Evolutionary conservation across 92 coral and sea anemone species (phyloP), one percentile per base, ranked within the genome.

Genomic region (Palythoa caribaeorum): DNA sequence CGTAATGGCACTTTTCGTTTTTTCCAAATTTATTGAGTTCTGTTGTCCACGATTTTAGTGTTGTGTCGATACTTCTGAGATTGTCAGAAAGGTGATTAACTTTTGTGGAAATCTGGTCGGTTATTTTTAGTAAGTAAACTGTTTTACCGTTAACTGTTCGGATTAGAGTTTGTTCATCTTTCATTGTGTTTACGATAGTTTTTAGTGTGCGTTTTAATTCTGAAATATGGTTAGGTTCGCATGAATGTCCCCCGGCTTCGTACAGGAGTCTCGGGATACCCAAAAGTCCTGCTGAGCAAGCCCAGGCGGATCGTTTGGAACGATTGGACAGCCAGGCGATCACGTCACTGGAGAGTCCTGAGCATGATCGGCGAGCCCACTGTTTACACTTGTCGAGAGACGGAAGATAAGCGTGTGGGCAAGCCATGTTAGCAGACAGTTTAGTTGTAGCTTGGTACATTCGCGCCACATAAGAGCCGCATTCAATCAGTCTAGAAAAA

Each of bases 31-130:
- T 14, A 12, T 83, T 83, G 0, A 91, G 35, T 15, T 87, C 68
- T 3, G 9, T 28, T 28, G 28, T 28, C 28, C 28, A 28, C 10
- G 5, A 3, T 21, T 44, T 9, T 28, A 90, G 86, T 5, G 87
- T 79, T 2, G 44, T 53, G 52, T 89, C 89, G 3, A 89, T 38
- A 11, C 12, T 10, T 2, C 19, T 38, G 7, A 84, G 3, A 20
- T 38, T 69, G 1, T 9, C 2, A 1, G 78, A 40, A 5, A 90
- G 44, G 1, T 44, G 79, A 7, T 90, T 79, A 1, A 79, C 9
- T 28, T 86, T 90, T 14, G 93, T 79, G 11, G 38, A 80, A 21
- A 90, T 48, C 3, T 51, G n/a, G 28, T 90, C 90, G 6, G 90
- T 44, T 1, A 74, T 21, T 78, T 90, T 90, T 44, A 73, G 11